Conservation (phyloP, 2,888 invertebrate genomes). For the Apamea crenata region DNA sequence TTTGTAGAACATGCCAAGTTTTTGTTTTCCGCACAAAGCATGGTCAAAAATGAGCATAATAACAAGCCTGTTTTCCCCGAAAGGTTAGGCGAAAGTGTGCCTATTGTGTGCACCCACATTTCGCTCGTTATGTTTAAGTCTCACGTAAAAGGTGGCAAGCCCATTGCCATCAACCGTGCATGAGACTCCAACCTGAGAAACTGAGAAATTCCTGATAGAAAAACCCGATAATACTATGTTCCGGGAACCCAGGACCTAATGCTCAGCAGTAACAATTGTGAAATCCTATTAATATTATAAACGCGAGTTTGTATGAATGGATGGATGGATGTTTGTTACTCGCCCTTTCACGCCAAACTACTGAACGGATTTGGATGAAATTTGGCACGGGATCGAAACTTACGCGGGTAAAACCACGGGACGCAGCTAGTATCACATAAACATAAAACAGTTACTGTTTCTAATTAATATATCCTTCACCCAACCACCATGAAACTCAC, state of each 20-base stretch:
- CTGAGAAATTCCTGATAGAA: neutral
- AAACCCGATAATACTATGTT: neutral
- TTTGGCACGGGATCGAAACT: too few species aligned
- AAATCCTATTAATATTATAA: too few species aligned
- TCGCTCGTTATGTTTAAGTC: neutral
- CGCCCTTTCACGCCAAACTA: too few species aligned
- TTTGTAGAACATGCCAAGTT: neutral
- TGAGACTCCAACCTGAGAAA: neutral
- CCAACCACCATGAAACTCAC: slow-evolving; percentile 15
- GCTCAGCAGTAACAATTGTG: too few species aligned
- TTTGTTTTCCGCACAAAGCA: neutral
- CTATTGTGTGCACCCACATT: neutral
- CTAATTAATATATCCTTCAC: slow-evolving; percentile 22
- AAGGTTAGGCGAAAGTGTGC: neutral
- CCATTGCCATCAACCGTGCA: neutral
- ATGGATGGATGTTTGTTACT: too few species aligned
- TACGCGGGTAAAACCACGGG: too few species aligned
- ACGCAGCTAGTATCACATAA: neutral
- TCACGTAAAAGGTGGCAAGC: too few species aligned
- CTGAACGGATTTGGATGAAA: too few species aligned
- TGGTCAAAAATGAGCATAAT: too few species aligned
- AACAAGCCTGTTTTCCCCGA: neutral
- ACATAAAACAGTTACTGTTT: neutral
- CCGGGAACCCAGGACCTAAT: neutral
- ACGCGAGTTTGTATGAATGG: too few species aligned